Percentiles rank a stretch among this genome's conserved stretches.
phyloP scores from a whole-genome alignment of 2,888 invertebrate genomes.

The Harpagoxenus sublaevis region DNA sequence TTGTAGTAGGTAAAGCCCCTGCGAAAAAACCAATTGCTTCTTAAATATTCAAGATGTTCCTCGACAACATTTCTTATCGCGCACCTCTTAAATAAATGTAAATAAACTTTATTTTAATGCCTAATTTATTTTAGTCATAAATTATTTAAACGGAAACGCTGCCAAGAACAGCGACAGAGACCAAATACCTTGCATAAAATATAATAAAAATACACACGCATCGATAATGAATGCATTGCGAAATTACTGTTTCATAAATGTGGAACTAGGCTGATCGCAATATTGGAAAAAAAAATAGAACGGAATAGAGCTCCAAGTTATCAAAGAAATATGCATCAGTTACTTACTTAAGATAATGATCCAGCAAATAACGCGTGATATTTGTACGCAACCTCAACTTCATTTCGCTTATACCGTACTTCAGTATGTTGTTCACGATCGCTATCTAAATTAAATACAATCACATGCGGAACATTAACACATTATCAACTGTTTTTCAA shows the following conservation, averaged over 20 bases:
- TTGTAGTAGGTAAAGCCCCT: slow-evolving; percentile 98
- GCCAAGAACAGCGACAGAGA: not conserved
- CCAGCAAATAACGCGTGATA: slow-evolving; percentile 94
- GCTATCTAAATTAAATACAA: slow-evolving; percentile 91
- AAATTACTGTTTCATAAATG: not conserved
- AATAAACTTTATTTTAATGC: not conserved
- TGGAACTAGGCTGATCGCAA: not conserved
- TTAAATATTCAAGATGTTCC: not conserved
- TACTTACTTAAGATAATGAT: slow-evolving; percentile 95
- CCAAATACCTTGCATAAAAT: not conserved
- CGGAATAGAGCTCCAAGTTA: not conserved
- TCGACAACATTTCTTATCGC: not conserved
- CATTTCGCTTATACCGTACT: slow-evolving; percentile 97
- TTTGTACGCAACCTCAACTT: slow-evolving; percentile 96
- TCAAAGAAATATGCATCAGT: not conserved
- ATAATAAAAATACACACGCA: not conserved
- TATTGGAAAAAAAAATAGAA: not conserved
- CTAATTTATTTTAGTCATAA: not conserved
- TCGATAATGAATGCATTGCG: slow-evolving; percentile 7
- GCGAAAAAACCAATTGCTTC: slow-evolving; percentile 73
- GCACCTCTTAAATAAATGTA: not conserved
- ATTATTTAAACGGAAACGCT: slow-evolving; percentile 10
- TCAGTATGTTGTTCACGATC: slow-evolving; percentile 96
- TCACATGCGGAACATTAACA: slow-evolving; percentile 51
- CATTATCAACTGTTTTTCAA: slow-evolving; percentile 45